Conservation (phyloP, 2,113 vertebrate genomes). For the Tetraodon nigroviridis region DNA sequence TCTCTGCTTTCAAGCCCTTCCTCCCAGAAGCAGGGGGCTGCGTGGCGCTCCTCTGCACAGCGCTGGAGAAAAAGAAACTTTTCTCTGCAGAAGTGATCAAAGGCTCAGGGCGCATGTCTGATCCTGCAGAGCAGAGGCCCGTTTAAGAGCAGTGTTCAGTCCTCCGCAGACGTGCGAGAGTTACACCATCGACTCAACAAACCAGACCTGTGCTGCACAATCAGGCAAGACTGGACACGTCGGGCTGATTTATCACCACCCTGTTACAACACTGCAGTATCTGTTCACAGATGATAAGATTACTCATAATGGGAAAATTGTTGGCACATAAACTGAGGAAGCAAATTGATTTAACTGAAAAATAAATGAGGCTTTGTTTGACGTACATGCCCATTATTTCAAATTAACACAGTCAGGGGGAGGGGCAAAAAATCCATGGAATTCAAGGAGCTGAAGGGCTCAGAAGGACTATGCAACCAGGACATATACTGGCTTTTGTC, state of each 20-base stretch:
- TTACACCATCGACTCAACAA: conserved; percentile 16
- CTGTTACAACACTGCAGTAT: not conserved
- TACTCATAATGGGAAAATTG: not conserved
- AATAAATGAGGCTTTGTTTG: not conserved
- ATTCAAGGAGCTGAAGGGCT: too few species aligned
- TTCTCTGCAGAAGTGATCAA: conserved; percentile 53
- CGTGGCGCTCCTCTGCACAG: conserved; percentile 9
- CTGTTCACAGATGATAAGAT: not conserved
- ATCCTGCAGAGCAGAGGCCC: conserved; percentile 42
- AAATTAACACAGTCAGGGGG: too few species aligned
- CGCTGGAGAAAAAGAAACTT: conserved; percentile 10
- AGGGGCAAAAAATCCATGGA: too few species aligned
- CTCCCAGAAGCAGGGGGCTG: conserved; percentile 1
- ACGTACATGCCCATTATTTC: not conserved
- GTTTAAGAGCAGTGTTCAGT: conserved; percentile 16
- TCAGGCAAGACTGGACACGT: conserved; percentile 1
- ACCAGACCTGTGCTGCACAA: conserved; percentile 4
- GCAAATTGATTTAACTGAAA: not conserved
- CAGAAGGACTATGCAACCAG: too few species aligned
- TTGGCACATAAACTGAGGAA: not conserved
- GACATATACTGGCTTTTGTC: not conserved
- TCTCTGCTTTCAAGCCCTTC: conserved; percentile 2
- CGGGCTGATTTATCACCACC: conserved; percentile 6
- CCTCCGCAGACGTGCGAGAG: conserved; percentile 3
- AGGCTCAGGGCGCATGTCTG: conserved; percentile 36